Evolutionary conservation across 2,888 invertebrate genomes (phyloP).

Genomic region (Synanthedon andrenaeformis): DNA sequence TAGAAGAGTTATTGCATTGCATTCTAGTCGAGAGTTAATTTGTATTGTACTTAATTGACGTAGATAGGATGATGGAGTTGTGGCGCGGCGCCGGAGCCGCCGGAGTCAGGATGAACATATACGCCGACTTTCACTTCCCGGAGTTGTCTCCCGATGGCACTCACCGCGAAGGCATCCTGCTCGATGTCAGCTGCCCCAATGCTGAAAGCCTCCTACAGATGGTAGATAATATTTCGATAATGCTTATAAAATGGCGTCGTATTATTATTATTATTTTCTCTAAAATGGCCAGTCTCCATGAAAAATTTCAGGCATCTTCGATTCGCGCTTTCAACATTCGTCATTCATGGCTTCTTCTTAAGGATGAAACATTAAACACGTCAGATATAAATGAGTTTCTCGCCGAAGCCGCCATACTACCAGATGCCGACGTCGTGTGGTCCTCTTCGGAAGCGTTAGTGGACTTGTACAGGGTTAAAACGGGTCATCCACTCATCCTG

Average conservation of each 20-base stretch:
- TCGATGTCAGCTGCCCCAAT: constrained; percentile 32
- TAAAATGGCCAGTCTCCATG: too few relatives aligned
- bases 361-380: constrained; percentile 18
- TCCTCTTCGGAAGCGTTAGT: constrained; percentile 21
- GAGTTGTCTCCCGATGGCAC: constrained; percentile 21
- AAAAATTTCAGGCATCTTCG: constrained; percentile 35
- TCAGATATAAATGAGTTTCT: constrained; percentile 17
- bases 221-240: constrained; percentile 11
- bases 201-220: constrained; percentile 17
- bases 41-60: too few relatives aligned
- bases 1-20: not conserved
- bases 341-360: constrained; percentile 43
- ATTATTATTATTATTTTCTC: too few relatives aligned
- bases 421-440: constrained; percentile 46
- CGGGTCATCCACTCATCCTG: constrained; percentile 17
- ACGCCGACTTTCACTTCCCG: constrained; percentile 10
- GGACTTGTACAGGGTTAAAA: constrained; percentile 34
- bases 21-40: too few relatives aligned
- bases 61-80: constrained; percentile 17
- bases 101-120: constrained; percentile 22
- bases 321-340: constrained; percentile 40
- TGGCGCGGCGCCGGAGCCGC: constrained; percentile 12
- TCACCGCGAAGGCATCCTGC: constrained; percentile 38
- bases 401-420: constrained; percentile 23
- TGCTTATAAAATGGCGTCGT: too few relatives aligned